These are phyloP conservation scores for Chaenogobius annularis DNA, from an alignment of 2,113 vertebrate species.

Conservation along the genomic window DNA sequence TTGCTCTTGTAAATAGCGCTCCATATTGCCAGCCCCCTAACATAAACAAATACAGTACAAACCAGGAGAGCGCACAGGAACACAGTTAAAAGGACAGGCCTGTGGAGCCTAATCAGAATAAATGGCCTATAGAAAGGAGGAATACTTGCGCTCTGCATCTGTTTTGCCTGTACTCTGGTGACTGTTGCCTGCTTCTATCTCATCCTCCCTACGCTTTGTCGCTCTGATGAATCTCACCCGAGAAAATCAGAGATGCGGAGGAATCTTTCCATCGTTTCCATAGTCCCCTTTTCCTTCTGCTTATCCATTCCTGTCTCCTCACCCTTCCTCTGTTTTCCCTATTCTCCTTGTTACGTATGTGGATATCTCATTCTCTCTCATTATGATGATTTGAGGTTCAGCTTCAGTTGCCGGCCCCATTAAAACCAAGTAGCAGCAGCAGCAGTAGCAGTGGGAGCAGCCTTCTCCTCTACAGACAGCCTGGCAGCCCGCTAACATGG, in stretches of 20 bases:
- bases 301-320: constrained; percentile 28
- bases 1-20: constrained; percentile 32
- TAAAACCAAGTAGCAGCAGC: constrained; percentile 64
- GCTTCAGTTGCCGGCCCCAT: constrained; percentile 68
- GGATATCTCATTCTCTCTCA: constrained; percentile 68
- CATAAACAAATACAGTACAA: constrained; percentile 44
- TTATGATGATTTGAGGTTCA: constrained; percentile 73
- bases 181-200: constrained; percentile 52
- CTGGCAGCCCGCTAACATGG: constrained; percentile 55
- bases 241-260: constrained; percentile 67
- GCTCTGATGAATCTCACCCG: constrained; percentile 69
- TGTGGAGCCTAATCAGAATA: constrained; percentile 55
- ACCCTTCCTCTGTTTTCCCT: constrained; percentile 33
- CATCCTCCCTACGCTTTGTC: constrained; percentile 57
- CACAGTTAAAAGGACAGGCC: constrained; percentile 33
- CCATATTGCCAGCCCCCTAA: constrained; percentile 22
- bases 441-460: constrained; percentile 48
- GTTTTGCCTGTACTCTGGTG: constrained; percentile 31
- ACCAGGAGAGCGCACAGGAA: constrained; percentile 35
- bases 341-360: constrained; percentile 52
- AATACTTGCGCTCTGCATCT: constrained; percentile 41
- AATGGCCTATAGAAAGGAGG: constrained; percentile 56
- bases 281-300: constrained; percentile 29
- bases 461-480: constrained; percentile 44
- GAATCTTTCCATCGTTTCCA: constrained; percentile 59